Evolutionary conservation across 1,140 invertebrate species (phyloP).

Genomic region (Ganaspis sp.): DNA sequence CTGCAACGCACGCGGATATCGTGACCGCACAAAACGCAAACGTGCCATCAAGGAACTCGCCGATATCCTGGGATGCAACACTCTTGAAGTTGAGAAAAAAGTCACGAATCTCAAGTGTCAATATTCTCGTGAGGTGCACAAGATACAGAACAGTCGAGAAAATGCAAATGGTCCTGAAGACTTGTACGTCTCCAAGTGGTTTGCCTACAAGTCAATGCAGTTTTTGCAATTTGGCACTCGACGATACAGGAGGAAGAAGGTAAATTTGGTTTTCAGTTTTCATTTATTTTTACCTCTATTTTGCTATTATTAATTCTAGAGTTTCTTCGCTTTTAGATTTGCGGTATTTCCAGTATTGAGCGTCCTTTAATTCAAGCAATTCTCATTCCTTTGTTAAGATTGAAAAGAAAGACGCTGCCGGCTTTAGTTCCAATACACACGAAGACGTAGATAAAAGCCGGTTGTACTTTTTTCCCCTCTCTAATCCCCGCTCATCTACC

Average conservation of each 20-base stretch:
- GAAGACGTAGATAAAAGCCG: slow-evolving; percentile 7
- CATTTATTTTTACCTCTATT: neutral
- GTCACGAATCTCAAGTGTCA: slow-evolving; percentile 76
- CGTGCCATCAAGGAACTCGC: slow-evolving; percentile 74
- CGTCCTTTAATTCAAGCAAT: neutral
- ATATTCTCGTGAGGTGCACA: slow-evolving; percentile 75
- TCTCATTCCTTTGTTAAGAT: slow-evolving; percentile 2
- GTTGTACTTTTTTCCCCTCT: neutral
- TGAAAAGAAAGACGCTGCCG: slow-evolving; percentile 13
- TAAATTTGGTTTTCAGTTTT: slow-evolving; percentile 33
- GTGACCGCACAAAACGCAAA: slow-evolving; percentile 73
- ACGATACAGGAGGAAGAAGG: slow-evolving; percentile 61
- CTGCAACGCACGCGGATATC: slow-evolving; percentile 73
- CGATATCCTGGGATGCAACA: slow-evolving; percentile 73
- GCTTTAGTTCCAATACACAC: neutral
- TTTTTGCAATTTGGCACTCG: slow-evolving; percentile 62
- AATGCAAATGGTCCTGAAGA: slow-evolving; percentile 54
- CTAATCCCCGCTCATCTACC: neutral
- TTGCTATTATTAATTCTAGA: neutral
- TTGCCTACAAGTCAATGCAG: slow-evolving; percentile 64
- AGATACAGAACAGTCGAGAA: slow-evolving; percentile 63
- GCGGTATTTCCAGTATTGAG: too few species aligned
- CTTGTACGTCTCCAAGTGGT: slow-evolving; percentile 65
- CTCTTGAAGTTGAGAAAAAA: slow-evolving; percentile 75
- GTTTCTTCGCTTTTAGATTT: too few species aligned